Percentiles rank a stretch among this genome's conserved stretches.
Conservation (phyloP, 2,888 invertebrate species). For the Teinopalpus imperialis region DNA sequence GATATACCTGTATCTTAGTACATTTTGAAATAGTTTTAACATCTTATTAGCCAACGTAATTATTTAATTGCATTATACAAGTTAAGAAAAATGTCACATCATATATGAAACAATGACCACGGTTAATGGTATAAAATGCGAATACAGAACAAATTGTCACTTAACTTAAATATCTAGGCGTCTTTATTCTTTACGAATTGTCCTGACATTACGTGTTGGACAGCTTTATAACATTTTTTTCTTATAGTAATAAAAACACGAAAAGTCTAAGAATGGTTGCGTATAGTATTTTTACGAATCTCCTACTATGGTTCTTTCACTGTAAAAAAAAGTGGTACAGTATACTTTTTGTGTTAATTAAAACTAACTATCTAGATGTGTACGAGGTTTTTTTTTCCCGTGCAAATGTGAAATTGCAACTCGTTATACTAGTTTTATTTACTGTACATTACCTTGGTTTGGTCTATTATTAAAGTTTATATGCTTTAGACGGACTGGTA, state of each 20-base stretch:
- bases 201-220: not conserved
- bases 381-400: conserved; percentile 8
- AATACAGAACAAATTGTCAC: too few species aligned
- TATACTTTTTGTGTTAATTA: conserved; percentile 24
- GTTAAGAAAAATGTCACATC: not conserved
- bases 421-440: conserved; percentile 16
- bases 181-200: conserved; percentile 13
- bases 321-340: conserved; percentile 12
- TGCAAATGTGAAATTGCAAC: conserved; percentile 19
- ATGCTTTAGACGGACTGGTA: conserved; percentile 3
- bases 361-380: conserved; percentile 9
- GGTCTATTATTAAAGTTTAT: conserved; percentile 14
- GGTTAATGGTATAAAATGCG: not conserved
- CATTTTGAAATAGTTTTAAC: too few species aligned
- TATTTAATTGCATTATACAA: too few species aligned
- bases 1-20: too few species aligned
- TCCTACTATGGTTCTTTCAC: conserved; percentile 12
- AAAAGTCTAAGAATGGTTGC: not conserved
- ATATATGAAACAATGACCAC: too few species aligned
- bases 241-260: conserved; percentile 2
- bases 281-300: conserved; percentile 14
- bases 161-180: conserved; percentile 10
- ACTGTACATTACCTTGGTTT: not conserved
- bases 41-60: too few species aligned
- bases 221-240: not conserved